Evolutionary conservation across 2,113 vertebrate genomes (phyloP), one percentile per base, ranked within the genome.

Genomic region (Hemibates koningsi): DNA sequence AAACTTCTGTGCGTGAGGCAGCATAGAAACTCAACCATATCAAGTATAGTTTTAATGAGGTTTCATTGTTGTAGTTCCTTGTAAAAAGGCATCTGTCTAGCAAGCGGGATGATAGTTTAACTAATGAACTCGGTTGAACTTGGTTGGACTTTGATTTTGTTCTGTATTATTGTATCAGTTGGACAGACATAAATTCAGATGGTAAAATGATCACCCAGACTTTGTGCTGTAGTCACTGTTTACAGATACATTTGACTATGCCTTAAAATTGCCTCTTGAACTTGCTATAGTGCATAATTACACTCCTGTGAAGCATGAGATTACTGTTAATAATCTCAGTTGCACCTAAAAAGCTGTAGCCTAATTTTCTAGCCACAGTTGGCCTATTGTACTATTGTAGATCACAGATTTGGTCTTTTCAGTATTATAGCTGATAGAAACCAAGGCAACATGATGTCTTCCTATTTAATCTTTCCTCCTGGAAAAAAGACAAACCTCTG

Each of bases 281-380:
- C 38, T 73, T 45, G 38, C 13, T 73, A 17, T 32, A 12, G 24
- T 3, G 66, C 21, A 73, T 21, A 45, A 43, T 45, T 73, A 73
- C 66, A 73, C 38, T 73, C 66, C 66, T 73, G 66, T 73, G 66
- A 45, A 45, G 38, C 41, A 43, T 71, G 36, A 21, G 66, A 45
- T 24, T 45, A 45, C 21, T 43, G 21, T 73, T 73, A 43, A 27
- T 24, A 73, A 45, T 45, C 21, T 45, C 21, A 73, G 12, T 0
- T 14, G 21, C 38, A 73, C n/a, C 38, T 73, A 16, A 24, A 73
- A 43, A 45, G 14, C 7, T 73, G n/a, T 45, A 73, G 38, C n/a
- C 66, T 45, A 45, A 73, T 73, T 73, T 17, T 73, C 38, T 27
- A 17, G n/a, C 13, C 19, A 27, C 13, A 24, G 38, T 43, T 45